Percentiles rank a stretch among this genome's conserved stretches.
phyloP scores from a whole-genome alignment of 2,797 vertebrate genomes.

The Pangasius macronema region DNA sequence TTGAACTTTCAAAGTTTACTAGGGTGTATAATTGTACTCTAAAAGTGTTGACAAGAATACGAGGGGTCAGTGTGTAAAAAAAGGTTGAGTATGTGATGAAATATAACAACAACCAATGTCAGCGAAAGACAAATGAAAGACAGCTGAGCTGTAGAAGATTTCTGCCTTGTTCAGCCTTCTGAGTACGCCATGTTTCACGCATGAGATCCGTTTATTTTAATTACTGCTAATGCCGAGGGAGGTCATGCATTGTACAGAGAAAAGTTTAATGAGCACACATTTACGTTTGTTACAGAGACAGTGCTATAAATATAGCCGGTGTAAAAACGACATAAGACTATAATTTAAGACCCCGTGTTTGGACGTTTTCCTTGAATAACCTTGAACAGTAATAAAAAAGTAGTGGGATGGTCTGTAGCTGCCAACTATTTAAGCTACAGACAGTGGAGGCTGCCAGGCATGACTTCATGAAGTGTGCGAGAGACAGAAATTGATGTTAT shows the following conservation, averaged over 20 bases:
- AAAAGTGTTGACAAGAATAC: conserved; percentile 21
- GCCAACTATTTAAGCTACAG: conserved; percentile 34
- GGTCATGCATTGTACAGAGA: conserved; percentile 8
- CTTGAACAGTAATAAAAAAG: conserved; percentile 31
- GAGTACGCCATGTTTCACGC: background rate
- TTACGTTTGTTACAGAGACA: background rate
- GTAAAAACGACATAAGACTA: background rate
- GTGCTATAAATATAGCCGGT: background rate
- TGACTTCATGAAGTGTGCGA: conserved; percentile 35
- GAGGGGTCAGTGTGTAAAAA: background rate
- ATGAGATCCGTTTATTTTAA: background rate
- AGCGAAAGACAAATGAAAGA: background rate
- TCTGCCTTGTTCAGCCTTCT: background rate
- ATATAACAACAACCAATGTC: background rate
- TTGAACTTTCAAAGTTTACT: conserved; percentile 24
- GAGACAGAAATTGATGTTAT: conserved; percentile 38
- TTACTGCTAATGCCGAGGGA: background rate
- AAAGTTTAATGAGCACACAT: background rate
- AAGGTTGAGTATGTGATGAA: background rate
- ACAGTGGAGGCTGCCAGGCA: conserved; percentile 30
- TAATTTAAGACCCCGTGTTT: conserved; percentile 14
- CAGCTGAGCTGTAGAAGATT: background rate
- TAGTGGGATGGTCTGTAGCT: conserved; percentile 7
- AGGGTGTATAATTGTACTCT: conserved; percentile 12
- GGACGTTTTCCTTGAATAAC: conserved; percentile 34